Percentiles rank a stretch among this genome's conserved stretches.
Conservation (phyloP, 2,888 invertebrate species). For the Seira ritae region DNA sequence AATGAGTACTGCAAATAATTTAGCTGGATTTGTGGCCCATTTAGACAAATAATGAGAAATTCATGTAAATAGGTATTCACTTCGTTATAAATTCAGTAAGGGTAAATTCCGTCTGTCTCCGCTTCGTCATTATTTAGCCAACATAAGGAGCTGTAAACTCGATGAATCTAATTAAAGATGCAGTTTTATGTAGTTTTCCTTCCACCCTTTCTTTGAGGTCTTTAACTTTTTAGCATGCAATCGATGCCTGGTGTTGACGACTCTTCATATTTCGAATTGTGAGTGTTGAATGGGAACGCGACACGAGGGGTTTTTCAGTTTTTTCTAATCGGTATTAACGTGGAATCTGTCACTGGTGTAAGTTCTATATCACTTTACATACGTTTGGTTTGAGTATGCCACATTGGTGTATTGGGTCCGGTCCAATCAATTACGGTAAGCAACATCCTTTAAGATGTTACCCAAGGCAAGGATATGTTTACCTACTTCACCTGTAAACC, state of each 20-base stretch:
- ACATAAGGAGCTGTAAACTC: not conserved
- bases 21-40: not conserved
- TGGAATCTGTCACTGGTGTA: not conserved
- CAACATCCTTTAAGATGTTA: too few species aligned
- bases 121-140: not conserved
- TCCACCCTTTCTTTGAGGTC: not conserved
- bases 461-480: too few species aligned
- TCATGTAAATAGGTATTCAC: conserved; percentile 30
- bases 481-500: too few species aligned
- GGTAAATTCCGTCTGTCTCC: conserved; percentile 2
- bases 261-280: too few species aligned
- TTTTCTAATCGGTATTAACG: too few species aligned
- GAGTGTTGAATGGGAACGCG: not conserved
- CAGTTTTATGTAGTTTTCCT: not conserved
- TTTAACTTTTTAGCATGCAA: conserved; percentile 6
- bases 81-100: not conserved
- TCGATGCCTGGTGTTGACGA: not conserved
- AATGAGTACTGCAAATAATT: too few species aligned
- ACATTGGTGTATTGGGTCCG: too few species aligned
- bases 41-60: conserved; percentile 34
- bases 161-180: conserved; percentile 1
- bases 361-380: not conserved
- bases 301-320: too few species aligned
- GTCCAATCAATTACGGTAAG: conserved; percentile 41
- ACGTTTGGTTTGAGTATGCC: too few species aligned